A percentile compares a stretch with the other conserved stretches of the same genome.
These are phyloP conservation scores for Apodemia duryi DNA, from an alignment of 2,888 invertebrate species.

Conservation along the genomic window DNA sequence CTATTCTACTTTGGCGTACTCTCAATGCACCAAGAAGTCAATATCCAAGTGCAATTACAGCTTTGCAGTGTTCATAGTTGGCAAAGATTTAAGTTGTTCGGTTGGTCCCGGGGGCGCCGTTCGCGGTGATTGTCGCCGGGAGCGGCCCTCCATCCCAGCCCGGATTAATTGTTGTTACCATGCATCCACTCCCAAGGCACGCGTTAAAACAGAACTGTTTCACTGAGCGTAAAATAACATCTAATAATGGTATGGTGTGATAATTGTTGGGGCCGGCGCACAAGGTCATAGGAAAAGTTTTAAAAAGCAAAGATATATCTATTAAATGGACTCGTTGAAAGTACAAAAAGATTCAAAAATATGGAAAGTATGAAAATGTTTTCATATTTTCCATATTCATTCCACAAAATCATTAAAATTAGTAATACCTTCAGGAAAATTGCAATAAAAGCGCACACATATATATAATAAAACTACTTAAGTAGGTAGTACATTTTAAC, in stretches of 20 bases:
- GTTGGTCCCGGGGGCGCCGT: constrained; percentile 64
- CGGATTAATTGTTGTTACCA: constrained; percentile 69
- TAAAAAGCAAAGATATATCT: background rate
- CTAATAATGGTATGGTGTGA: constrained; percentile 61
- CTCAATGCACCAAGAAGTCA: constrained; percentile 13
- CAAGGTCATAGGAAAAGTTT: background rate
- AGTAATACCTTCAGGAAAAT: too few relatives aligned
- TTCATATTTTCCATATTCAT: too few relatives aligned
- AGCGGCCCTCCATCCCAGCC: constrained; percentile 40
- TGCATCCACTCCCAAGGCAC: constrained; percentile 65
- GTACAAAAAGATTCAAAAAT: background rate
- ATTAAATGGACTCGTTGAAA: background rate
- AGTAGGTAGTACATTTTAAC: too few relatives aligned
- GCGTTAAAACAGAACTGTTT: constrained; percentile 59
- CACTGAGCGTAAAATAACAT: constrained; percentile 67
- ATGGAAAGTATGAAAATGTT: background rate
- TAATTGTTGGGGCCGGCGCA: constrained; percentile 43
- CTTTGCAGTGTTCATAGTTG: constrained; percentile 46
- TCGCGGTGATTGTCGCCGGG: constrained; percentile 71
- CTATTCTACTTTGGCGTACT: background rate
- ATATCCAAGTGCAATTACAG: constrained; percentile 39
- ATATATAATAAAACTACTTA: too few relatives aligned
- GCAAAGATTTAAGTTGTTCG: constrained; percentile 72
- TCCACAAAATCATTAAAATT: too few relatives aligned
- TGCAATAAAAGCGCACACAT: too few relatives aligned